phyloP scores from a whole-genome alignment of 2,888 invertebrate species.

The Limnephilus marmoratus region DNA sequence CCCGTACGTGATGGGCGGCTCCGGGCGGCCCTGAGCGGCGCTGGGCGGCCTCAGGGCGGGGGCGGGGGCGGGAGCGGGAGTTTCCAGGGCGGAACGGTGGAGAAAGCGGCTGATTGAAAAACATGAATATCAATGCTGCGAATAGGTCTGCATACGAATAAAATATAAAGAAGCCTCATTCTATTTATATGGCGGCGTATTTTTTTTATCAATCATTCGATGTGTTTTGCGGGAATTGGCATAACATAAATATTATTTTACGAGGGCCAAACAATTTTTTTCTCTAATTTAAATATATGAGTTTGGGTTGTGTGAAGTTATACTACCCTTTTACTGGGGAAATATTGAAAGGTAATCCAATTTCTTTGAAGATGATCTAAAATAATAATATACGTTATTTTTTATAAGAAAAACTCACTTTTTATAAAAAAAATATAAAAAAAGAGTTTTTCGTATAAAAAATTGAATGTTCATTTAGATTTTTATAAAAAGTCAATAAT shows the following conservation, averaged over 20 bases:
- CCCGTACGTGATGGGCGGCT: constrained; percentile 47
- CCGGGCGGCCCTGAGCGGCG: constrained; percentile 1
- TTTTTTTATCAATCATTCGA: background rate
- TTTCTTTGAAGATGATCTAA: background rate
- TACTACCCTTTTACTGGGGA: background rate
- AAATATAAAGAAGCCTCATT: background rate
- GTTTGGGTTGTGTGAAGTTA: background rate
- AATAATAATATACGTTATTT: no score
- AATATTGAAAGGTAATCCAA: background rate
- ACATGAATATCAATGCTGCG: constrained; percentile 37
- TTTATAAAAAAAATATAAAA: no score
- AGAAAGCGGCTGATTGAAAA: constrained; percentile 36
- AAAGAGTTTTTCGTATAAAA: no score
- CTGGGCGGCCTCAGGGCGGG: constrained; percentile 14
- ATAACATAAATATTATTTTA: background rate
- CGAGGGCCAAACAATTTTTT: background rate
- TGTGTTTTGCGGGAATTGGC: background rate
- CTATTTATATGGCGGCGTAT: background rate
- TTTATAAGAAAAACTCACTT: no score
- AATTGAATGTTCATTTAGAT: no score
- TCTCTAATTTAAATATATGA: background rate
- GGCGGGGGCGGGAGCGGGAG: background rate
- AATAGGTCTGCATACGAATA: constrained; percentile 23
- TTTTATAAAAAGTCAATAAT: no score
- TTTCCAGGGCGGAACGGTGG: background rate